phyloP scores from a whole-genome alignment of 2,797 vertebrate genomes.

The Malurus leucopterus region DNA sequence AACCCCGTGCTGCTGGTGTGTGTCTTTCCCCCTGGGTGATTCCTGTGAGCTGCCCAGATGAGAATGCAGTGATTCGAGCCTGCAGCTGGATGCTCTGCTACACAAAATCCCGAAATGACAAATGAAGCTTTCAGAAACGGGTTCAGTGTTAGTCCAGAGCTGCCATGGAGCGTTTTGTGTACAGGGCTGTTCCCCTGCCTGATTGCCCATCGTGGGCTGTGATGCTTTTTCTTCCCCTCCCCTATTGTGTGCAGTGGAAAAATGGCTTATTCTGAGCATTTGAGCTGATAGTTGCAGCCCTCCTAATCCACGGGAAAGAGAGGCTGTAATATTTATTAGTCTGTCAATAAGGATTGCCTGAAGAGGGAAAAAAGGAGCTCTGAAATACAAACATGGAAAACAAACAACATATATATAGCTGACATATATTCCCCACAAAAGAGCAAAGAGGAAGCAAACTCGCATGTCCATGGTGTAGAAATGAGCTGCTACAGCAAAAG shows the following conservation, averaged over 20 bases:
- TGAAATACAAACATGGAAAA: background rate
- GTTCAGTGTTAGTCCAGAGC: background rate
- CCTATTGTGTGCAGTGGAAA: background rate
- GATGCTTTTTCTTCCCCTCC: slow-evolving; percentile 9
- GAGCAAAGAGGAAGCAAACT: background rate
- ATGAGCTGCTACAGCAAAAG: background rate
- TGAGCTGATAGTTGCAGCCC: background rate
- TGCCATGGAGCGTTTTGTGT: background rate
- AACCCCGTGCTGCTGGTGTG: background rate
- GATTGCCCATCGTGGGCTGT: background rate
- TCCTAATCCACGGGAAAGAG: background rate
- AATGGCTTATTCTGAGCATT: slow-evolving; percentile 9
- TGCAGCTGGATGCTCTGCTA: slow-evolving; percentile 13
- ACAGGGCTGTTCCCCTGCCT: background rate
- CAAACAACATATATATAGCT: background rate
- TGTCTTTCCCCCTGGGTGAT: background rate
- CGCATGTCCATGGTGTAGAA: background rate
- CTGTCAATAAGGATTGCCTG: slow-evolving; percentile 6
- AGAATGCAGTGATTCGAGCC: background rate
- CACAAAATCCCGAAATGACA: slow-evolving; percentile 7
- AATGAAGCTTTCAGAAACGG: slow-evolving; percentile 42
- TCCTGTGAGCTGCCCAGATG: background rate
- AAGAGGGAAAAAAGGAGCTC: background rate
- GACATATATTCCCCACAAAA: background rate
- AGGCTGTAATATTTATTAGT: slow-evolving; percentile 20